Percentiles rank a stretch among this genome's conserved stretches.
These are phyloP conservation scores for Acanthoscelides obtectus DNA, from an alignment of 2,888 invertebrate genomes.

Conservation along the genomic window DNA sequence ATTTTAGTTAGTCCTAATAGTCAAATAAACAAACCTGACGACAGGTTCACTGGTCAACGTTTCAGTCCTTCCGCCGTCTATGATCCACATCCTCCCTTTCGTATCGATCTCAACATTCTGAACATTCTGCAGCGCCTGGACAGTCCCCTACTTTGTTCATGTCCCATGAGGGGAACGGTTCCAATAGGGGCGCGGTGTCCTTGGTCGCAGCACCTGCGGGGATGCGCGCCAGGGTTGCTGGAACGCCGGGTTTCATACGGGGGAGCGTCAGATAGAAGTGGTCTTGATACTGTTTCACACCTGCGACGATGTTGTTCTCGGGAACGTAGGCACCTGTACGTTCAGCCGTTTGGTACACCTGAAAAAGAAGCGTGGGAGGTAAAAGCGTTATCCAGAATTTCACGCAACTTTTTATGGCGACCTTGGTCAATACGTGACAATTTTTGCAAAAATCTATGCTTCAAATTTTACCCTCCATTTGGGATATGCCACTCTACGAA, in stretches of 20 bases:
- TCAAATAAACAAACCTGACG: constrained; percentile 40
- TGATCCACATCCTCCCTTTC: constrained; percentile 63
- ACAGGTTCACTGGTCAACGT: constrained; percentile 53
- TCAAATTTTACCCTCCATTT: no score
- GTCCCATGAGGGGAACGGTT: constrained; percentile 69
- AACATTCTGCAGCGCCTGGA: constrained; percentile 64
- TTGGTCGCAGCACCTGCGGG: constrained; percentile 47
- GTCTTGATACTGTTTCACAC: constrained; percentile 63
- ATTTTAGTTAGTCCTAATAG: no score
- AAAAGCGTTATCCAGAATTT: no score
- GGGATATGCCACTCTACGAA: no score
- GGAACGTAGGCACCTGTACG: constrained; percentile 59
- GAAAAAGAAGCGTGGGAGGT: constrained; percentile 54
- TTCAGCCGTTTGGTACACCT: constrained; percentile 52
- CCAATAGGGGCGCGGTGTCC: constrained; percentile 54
- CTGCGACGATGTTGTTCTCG: constrained; percentile 63
- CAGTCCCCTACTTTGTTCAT: constrained; percentile 65
- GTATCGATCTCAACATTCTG: constrained; percentile 69
- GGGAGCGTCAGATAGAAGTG: constrained; percentile 66
- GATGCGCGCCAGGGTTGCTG: constrained; percentile 62
- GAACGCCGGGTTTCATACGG: constrained; percentile 65
- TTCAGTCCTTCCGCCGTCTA: constrained; percentile 64
- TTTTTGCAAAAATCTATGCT: no score
- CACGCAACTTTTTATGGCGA: no score
- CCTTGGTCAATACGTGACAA: no score